Conservation (phyloP, 2,888 invertebrate species). For the Julus scandinavius region DNA sequence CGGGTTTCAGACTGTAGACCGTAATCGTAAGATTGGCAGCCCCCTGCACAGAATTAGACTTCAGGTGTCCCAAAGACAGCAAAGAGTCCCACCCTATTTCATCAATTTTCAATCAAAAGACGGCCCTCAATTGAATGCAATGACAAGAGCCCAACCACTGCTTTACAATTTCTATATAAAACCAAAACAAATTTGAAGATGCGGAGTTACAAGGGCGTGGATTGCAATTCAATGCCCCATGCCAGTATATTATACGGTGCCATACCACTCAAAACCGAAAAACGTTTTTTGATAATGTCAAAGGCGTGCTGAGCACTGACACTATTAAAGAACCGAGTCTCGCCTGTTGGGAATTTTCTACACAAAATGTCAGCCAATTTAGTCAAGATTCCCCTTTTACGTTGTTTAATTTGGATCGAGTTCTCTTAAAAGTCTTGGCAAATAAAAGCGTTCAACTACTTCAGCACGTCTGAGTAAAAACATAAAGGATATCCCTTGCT, state of each 20-base stretch:
- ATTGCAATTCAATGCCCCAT: conserved; percentile 45
- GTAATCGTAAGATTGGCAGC: conserved; percentile 26
- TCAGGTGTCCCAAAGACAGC: conserved; percentile 43
- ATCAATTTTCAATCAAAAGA: conserved; percentile 45
- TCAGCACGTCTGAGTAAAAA: background rate
- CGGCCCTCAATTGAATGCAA: conserved; percentile 37
- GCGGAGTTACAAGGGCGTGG: conserved; percentile 40
- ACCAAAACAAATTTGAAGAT: conserved; percentile 35
- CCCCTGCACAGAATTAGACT: background rate
- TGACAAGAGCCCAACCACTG: conserved; percentile 38
- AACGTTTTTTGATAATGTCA: conserved; percentile 43
- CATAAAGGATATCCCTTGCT: conserved; percentile 22
- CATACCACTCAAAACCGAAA: conserved; percentile 25
- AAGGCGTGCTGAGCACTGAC: conserved; percentile 43
- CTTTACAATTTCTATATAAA: conserved; percentile 45
- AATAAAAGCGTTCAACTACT: conserved; percentile 26
- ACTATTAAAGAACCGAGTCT: conserved; percentile 40
- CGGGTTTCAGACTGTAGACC: background rate
- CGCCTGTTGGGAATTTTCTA: conserved; percentile 34
- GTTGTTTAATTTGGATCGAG: conserved; percentile 43
- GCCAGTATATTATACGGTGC: conserved; percentile 37
- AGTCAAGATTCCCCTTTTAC: conserved; percentile 43
- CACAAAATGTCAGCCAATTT: conserved; percentile 31
- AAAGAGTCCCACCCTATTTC: conserved; percentile 43
- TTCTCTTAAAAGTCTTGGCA: background rate